Base-by-base conservation (phyloP, 2,113 vertebrate species). In the Odontesthes bonariensis region DNA sequence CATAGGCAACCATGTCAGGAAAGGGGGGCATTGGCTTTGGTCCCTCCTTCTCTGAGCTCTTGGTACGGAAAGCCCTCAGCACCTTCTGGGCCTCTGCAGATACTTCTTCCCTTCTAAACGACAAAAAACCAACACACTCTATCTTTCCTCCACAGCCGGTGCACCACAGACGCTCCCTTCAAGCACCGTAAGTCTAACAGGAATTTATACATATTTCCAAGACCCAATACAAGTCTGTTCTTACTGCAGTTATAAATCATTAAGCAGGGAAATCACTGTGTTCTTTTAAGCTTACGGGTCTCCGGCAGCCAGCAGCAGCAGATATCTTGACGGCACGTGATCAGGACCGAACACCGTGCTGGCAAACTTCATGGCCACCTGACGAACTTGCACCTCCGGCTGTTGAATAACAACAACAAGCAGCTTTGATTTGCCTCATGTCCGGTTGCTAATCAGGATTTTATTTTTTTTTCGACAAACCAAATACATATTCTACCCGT, bases 361-460 rank as follows among this genome's bases (percentile, higher is more conserved):
- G 81, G 97, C 97, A 87, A 97, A 99, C 87, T 99, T 99, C 94
- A 99, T 96, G 53, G 98, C 98, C 82, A 99, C 96, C 83, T 99
- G 98, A 20, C 98, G 97, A 75, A 98, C 97, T 89, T 99, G 98
- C 73, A 98, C 97, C 93, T 99, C 98, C 51, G 98, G 97, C 98
- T 99, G 89, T 40, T 70, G 82, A 52, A 60, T 53, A 46, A 64
- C 7, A 77, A 60, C 1, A 62, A 54, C 14, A 1, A 55, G 16
- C 20, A 3, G 8, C 11, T 0, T 55, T 31, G 3, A 49, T 52
- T 27, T 31, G 22, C 13, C 17, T 63, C 8, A 17, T 46, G 19
- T 3, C 17, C 16, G 9, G 5, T 31, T 44, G 53, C 1, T 38
- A 22, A 69, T 19, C 32, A 17, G n/a, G 49, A 6, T 38, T 5